Conservation (phyloP, 2,888 invertebrate species). For the Eristalis tenax region DNA sequence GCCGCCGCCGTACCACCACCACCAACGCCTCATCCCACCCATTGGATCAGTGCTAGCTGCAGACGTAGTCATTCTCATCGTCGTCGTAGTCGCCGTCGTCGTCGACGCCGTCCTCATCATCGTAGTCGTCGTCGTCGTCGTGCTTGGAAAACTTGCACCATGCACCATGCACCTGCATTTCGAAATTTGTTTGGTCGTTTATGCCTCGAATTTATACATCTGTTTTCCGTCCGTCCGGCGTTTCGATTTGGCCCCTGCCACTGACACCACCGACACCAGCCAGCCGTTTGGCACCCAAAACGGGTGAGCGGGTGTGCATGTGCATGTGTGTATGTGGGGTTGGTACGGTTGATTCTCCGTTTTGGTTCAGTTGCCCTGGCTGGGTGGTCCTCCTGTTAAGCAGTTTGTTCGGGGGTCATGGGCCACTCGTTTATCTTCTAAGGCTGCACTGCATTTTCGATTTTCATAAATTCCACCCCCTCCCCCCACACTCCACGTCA, state of each 20-base stretch:
- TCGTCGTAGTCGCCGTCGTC: conserved; percentile 30
- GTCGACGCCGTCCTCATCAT: conserved; percentile 2
- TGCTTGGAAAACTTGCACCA: conserved; percentile 66
- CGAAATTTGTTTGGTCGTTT: conserved; percentile 72
- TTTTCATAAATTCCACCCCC: conserved; percentile 69
- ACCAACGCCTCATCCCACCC: background rate
- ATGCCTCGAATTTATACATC: conserved; percentile 68
- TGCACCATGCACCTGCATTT: conserved; percentile 65
- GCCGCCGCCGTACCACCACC: conserved; percentile 14
- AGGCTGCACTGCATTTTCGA: conserved; percentile 65
- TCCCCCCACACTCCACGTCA: background rate
- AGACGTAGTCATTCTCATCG: conserved; percentile 11
- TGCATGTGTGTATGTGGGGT: background rate
- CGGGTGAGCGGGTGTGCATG: background rate
- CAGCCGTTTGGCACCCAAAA: background rate
- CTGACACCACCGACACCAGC: background rate
- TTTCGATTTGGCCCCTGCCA: background rate
- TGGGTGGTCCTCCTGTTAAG: conserved; percentile 22
- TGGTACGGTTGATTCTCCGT: conserved; percentile 22
- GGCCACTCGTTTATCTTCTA: conserved; percentile 56
- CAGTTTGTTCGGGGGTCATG: conserved; percentile 59
- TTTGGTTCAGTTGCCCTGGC: conserved; percentile 55
- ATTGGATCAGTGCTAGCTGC: conserved; percentile 9
- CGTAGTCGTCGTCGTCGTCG: conserved; percentile 30
- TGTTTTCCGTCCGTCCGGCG: conserved; percentile 52